A percentile compares a stretch with the other conserved stretches of the same genome.
Conservation (phyloP, 2,113 vertebrate genomes). For the Nerophis lumbriciformis region DNA sequence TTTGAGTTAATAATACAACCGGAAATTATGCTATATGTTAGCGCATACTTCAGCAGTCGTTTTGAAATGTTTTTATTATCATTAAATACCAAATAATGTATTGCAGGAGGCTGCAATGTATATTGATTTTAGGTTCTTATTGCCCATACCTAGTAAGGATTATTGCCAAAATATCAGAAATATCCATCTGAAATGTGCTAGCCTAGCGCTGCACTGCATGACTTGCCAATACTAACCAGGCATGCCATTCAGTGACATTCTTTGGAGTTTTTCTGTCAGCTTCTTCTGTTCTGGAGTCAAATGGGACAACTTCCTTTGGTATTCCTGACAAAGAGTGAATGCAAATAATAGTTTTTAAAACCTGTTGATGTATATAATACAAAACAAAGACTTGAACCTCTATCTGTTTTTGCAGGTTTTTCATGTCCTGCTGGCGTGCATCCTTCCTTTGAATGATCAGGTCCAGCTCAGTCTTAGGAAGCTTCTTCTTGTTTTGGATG, state of each 20-base stretch:
- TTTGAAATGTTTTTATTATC: too few species aligned
- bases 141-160: too few species aligned
- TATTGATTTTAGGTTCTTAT: too few species aligned
- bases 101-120: too few species aligned
- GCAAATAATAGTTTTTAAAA: not conserved
- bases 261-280: constrained; percentile 82
- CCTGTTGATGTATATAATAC: not conserved
- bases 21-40: too few species aligned
- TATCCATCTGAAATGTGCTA: too few species aligned
- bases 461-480: constrained; percentile 81
- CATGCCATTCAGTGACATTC: constrained; percentile 70
- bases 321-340: constrained; percentile 72
- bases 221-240: constrained; percentile 71
- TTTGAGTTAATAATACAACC: too few species aligned
- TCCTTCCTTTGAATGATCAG: constrained; percentile 81
- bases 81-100: too few species aligned
- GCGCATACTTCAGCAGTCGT: too few species aligned
- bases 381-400: constrained; percentile 65
- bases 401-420: constrained; percentile 81
- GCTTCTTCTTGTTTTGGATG: constrained; percentile 78
- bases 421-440: constrained; percentile 80
- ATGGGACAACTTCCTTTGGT: constrained; percentile 82
- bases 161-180: too few species aligned
- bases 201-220: not conserved
- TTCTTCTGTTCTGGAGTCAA: constrained; percentile 86